phyloP scores from a whole-genome alignment of 2,113 vertebrate species.

The Callipepla californica region DNA sequence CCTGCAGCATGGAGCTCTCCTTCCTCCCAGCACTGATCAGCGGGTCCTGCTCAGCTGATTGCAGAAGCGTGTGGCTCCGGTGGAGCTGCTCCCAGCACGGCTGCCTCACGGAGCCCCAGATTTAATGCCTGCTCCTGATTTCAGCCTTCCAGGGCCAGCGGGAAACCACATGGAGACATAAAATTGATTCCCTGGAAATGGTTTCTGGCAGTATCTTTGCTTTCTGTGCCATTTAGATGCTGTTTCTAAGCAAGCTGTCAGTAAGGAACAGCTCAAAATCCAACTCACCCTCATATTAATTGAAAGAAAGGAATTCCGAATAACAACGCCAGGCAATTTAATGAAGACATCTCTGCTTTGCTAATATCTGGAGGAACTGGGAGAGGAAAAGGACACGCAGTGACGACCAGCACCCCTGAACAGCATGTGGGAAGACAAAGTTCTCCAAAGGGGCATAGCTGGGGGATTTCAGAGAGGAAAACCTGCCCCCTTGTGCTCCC shows the following conservation, averaged over 20 bases:
- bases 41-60: neutral
- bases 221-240: neutral
- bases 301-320: neutral
- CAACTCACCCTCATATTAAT: neutral
- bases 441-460: neutral
- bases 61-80: rapidly evolving
- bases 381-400: neutral
- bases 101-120: rapidly evolving
- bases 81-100: neutral
- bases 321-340: neutral
- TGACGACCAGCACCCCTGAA: neutral
- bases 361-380: neutral
- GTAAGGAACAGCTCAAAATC: neutral
- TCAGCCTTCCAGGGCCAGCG: neutral
- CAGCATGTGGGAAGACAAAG: neutral
- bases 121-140: neutral
- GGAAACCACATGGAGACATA: rapidly evolving
- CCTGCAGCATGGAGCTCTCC: too few species aligned
- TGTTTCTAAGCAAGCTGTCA: neutral
- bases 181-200: rapidly evolving
- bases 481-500: neutral
- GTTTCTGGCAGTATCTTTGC: neutral
- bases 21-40: neutral
- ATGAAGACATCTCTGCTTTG: neutral
- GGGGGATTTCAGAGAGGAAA: neutral